Conservation (phyloP, 2,888 invertebrate genomes). For the Seira sanloemensis region DNA sequence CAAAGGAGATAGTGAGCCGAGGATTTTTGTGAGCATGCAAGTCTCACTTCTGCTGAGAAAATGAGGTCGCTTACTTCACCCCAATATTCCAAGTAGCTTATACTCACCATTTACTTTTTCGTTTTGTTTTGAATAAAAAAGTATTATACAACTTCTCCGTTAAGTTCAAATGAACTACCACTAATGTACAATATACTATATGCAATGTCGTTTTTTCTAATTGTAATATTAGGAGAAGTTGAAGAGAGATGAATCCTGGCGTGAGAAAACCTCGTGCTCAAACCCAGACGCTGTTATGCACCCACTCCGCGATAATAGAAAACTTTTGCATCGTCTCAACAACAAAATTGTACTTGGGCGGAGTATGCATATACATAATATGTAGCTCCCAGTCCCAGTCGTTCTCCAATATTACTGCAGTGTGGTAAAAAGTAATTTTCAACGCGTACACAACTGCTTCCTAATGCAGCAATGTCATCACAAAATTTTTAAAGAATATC, state of each 20-base stretch:
- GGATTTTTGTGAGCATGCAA: slow-evolving; percentile 40
- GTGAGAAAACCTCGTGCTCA: slow-evolving; percentile 20
- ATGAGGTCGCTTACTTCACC: slow-evolving; percentile 64
- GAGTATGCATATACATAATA: too few relatives aligned
- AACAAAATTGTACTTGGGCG: not conserved
- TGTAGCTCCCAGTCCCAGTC: not conserved
- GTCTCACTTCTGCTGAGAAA: slow-evolving; percentile 59
- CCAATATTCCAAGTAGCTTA: slow-evolving; percentile 16
- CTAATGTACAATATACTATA: not conserved
- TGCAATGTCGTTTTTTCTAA: not conserved
- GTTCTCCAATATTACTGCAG: slow-evolving; percentile 27
- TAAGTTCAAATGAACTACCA: not conserved
- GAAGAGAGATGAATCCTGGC: slow-evolving; percentile 2
- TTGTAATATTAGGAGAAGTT: not conserved
- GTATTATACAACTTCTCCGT: not conserved
- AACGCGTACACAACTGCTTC: not conserved
- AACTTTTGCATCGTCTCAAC: not conserved
- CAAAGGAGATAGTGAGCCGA: not conserved
- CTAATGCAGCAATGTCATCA: not conserved
- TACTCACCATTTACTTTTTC: too few relatives aligned
- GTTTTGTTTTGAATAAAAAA: not conserved
- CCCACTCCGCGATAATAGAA: slow-evolving; percentile 30
- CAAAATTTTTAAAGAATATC: not conserved
- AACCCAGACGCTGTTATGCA: slow-evolving; percentile 20
- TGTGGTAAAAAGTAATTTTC: not conserved